Base-by-base conservation (phyloP, 1,140 invertebrate genomes). In the Yoshiicerus persimilis region DNA sequence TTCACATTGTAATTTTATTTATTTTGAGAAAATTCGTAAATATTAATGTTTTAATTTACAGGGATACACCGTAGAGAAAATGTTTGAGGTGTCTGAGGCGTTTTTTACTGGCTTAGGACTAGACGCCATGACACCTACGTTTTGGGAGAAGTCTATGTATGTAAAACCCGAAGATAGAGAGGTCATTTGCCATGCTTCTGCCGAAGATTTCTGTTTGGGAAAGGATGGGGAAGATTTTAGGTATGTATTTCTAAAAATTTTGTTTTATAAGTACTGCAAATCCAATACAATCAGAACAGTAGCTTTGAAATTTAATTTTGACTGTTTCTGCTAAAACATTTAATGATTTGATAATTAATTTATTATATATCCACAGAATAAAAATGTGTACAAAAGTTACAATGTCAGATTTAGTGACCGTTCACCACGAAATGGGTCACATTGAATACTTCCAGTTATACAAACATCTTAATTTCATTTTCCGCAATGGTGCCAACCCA, bases 101-200 rank as follows among this genome's bases (percentile, higher is more conserved):
- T 98, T 98, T 92, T 98, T 97, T 92, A 94, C 93, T 27, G 97
- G 96, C 0, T 93, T 99, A 47, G 97, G 97, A 89, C 92, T 99
- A 41, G 95, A 94, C 10, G 95, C 95, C 2, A 96, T 99, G 96
- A 96, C 97, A 0, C 92, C 95, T 86, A 92, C 93, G 2, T 97
- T 97, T 92, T 97, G 96, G 96, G 92, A 96, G 87, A 95, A 95
- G 87, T 97, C 96, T 0, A 96, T 97, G 64, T 94, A 97, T 70
- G 95, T 96, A 90, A 97, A 96, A 91, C 96, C 96, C 9, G 62
- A 36, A 0, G 96, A 96, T 91, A 94, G 96, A 70, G 95, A 97
- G 34, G 93, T 97, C n/a, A 94, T 85, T 87, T 93, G 86, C 85
- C 92, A 93, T 83, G 92, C 92, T 13, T 92, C 93, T 0, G 93